Evolutionary conservation across 1,140 invertebrate species (phyloP).

Genomic region (Brachionus plicatilis): DNA sequence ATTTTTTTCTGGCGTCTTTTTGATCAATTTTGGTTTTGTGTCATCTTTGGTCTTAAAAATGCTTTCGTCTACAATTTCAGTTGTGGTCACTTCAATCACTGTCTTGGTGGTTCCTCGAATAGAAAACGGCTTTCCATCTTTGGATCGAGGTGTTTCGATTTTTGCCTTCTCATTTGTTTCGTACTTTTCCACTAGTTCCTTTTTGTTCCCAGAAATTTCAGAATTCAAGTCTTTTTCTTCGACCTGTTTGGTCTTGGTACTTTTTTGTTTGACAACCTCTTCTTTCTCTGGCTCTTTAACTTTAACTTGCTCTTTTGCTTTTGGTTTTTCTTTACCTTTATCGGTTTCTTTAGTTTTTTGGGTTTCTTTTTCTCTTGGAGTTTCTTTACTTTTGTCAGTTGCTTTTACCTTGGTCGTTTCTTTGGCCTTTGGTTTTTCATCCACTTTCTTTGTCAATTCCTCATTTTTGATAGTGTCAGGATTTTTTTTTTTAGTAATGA

Average conservation of each 20-base stretch:
- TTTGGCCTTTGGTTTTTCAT: not conserved
- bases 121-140: slow-evolving; percentile 19
- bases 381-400: not conserved
- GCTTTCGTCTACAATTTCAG: slow-evolving; percentile 22
- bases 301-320: not conserved
- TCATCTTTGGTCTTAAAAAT: slow-evolving; percentile 17
- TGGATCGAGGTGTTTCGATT: slow-evolving; percentile 5
- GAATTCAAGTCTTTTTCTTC: not conserved
- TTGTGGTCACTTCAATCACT: slow-evolving; percentile 32
- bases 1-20: not conserved
- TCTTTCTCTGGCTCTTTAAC: not conserved
- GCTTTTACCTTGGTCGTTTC: not conserved
- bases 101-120: slow-evolving; percentile 37
- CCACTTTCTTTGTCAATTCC: not conserved
- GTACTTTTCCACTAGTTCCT: not conserved
- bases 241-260: not conserved
- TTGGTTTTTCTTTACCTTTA: no score
- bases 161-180: not conserved
- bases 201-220: not conserved
- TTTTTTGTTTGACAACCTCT: not conserved
- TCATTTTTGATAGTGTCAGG: not conserved
- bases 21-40: not conserved
- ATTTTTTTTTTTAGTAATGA: not conserved
- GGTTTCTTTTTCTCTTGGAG: not conserved
- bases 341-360: not conserved